Percentiles rank a stretch among this genome's conserved stretches.
phyloP scores from a whole-genome alignment of 23 tunicate species.

The Pegea sp. region DNA sequence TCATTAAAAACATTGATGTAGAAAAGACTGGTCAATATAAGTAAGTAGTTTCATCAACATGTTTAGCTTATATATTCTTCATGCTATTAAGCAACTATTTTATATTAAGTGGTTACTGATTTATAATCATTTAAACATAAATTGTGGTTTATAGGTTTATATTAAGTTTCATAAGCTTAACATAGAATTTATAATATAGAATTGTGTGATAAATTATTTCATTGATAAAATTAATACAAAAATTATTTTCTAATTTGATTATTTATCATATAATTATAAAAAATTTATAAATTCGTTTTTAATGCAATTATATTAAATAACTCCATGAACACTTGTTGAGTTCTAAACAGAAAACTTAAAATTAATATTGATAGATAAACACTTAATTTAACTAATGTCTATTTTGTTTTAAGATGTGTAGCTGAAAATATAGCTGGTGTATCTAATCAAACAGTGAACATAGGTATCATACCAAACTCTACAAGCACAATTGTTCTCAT shows the following conservation, averaged over 20 bases:
- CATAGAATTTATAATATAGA: too few relatives aligned
- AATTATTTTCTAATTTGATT: too few relatives aligned
- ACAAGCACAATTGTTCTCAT: constrained; percentile 37
- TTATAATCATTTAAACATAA: too few relatives aligned
- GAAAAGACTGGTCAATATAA: constrained; percentile 39
- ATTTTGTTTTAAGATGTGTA: constrained; percentile 21
- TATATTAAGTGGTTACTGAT: too few relatives aligned
- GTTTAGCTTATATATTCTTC: not conserved
- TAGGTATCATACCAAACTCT: constrained; percentile 25
- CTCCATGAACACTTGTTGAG: not conserved
- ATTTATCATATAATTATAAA: too few relatives aligned
- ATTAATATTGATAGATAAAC: not conserved
- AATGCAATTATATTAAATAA: not conserved
- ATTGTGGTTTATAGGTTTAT: too few relatives aligned
- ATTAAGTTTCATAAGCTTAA: too few relatives aligned
- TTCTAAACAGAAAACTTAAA: not conserved
- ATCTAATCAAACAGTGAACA: constrained; percentile 5
- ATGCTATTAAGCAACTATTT: too few relatives aligned
- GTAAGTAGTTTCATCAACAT: constrained; percentile 8
- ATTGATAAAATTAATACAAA: too few relatives aligned
- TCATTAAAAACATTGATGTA: constrained; percentile 25
- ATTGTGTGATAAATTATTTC: too few relatives aligned
- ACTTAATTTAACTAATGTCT: not conserved
- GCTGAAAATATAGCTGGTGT: constrained; percentile 21
- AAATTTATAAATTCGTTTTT: not conserved